Conservation (phyloP, 2,888 invertebrate genomes). For the Coleophora deauratella region DNA sequence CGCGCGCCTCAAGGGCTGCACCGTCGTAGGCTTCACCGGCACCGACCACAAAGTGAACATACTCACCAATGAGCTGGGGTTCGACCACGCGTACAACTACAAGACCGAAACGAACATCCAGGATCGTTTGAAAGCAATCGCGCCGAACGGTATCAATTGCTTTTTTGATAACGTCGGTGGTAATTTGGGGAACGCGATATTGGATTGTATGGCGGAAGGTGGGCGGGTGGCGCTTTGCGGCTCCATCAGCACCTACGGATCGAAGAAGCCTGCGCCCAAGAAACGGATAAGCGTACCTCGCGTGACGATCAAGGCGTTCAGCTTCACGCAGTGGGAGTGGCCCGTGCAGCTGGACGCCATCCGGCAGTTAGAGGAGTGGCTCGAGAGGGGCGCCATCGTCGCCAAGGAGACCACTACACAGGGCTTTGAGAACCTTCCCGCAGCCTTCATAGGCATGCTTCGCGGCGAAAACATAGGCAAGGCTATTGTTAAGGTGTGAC, state of each 20-base stretch:
- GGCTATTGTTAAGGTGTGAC: slow-evolving; percentile 31
- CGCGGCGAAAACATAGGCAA: slow-evolving; percentile 31
- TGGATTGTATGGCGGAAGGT: slow-evolving; percentile 71
- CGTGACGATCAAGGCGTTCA: slow-evolving; percentile 24
- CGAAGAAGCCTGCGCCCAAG: neutral
- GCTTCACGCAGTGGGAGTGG: slow-evolving; percentile 36
- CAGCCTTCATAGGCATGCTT: slow-evolving; percentile 25
- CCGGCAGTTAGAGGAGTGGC: slow-evolving; percentile 29
- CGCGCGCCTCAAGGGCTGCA: slow-evolving; percentile 55
- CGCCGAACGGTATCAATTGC: slow-evolving; percentile 78
- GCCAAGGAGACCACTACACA: slow-evolving; percentile 32
- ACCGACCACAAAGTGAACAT: slow-evolving; percentile 77
- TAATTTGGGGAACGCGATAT: slow-evolving; percentile 64
- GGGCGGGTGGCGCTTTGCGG: slow-evolving; percentile 77
- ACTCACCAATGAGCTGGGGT: slow-evolving; percentile 73
- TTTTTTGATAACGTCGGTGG: slow-evolving; percentile 84
- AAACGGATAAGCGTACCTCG: neutral
- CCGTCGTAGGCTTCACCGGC: slow-evolving; percentile 70
- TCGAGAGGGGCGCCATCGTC: slow-evolving; percentile 28
- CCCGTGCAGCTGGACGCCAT: slow-evolving; percentile 23
- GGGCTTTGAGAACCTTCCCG: slow-evolving; percentile 35
- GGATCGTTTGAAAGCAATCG: slow-evolving; percentile 57
- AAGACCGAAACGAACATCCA: slow-evolving; percentile 66
- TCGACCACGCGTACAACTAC: slow-evolving; percentile 80
- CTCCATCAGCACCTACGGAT: slow-evolving; percentile 71